Evolutionary conservation across 1,140 invertebrate genomes (phyloP), one percentile per base, ranked within the genome.

Genomic region (Drosophila murphyi): DNA sequence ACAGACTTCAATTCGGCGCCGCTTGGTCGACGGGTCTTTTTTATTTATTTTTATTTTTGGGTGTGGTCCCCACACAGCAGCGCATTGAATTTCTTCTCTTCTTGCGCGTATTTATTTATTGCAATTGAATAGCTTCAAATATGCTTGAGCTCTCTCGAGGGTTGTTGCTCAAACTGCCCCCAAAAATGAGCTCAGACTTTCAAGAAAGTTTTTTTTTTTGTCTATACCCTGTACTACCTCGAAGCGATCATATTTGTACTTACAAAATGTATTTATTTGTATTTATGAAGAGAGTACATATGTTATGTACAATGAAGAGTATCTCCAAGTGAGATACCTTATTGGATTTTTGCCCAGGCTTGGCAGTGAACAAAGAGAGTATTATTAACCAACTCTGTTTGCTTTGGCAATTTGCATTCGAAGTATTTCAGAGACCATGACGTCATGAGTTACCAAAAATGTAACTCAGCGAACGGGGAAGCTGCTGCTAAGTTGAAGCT

Each of bases 41-140:
- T 55, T 8, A 34, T 56, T 28, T 39, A 8, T 34, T 43, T 39
- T 41, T 20, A 7, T 8, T 54, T 54, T 60, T 68, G 64, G 71
- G 71, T 68, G 71, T 60, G 71, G 71, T 47, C 55, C 35, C 7
- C 41, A 39, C 12, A 41, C 32, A 48, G n/a, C 32, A 48, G n/a
- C 35, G 43, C 43, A 28, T n/a, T 8, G 43, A 47, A 60, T 29
- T 60, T 47, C 31, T 59, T 3, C 29, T 10, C n/a, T 10, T n/a
- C 12, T 29, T 47, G n/a, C 37, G 51, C 31, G 52, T 72, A 57
- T 67, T 67, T 72, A 52, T 43, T 72, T 59, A 59, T 59, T 72
- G 70, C 51, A 64, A 39, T 34, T 56, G 41, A 48, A 47, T 31
- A 31, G 43, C 8, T 31, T 31, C 12, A 20, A 47, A 31, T 28